Evolutionary conservation across 2,888 invertebrate species (phyloP).

Genomic region (Synanthedon andrenaeformis): DNA sequence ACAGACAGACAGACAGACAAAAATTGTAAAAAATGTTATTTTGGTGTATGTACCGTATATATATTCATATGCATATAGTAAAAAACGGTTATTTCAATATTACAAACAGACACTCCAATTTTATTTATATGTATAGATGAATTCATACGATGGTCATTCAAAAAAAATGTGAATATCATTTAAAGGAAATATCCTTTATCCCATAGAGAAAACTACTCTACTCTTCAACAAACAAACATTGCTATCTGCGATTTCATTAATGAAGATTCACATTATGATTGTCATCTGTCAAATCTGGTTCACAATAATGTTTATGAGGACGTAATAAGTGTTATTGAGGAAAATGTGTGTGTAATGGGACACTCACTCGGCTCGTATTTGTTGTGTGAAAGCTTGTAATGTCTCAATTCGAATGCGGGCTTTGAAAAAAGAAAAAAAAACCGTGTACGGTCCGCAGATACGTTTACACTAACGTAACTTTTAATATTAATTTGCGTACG

Average conservation of each 20-base stretch:
- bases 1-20: too few relatives aligned
- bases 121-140: neutral
- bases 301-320: constrained; percentile 1
- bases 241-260: too few relatives aligned
- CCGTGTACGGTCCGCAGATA: constrained; percentile 32
- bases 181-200: constrained; percentile 22
- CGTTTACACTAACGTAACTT: neutral
- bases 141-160: neutral
- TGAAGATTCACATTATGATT: too few relatives aligned
- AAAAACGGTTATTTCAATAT: too few relatives aligned
- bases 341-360: constrained; percentile 31
- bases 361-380: constrained; percentile 36
- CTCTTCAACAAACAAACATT: too few relatives aligned
- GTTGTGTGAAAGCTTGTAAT: constrained; percentile 40
- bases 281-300: too few relatives aligned
- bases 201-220: constrained; percentile 42
- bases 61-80: too few relatives aligned
- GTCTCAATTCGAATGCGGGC: constrained; percentile 51
- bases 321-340: constrained; percentile 26
- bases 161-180: neutral
- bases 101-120: neutral
- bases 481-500: neutral
- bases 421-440: constrained; percentile 36
- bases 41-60: too few relatives aligned
- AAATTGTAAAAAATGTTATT: too few relatives aligned